A percentile compares a stretch with the other conserved stretches of the same genome.
Evolutionary conservation across 2,113 vertebrate species (phyloP).

Genomic region (Mugil cephalus): DNA sequence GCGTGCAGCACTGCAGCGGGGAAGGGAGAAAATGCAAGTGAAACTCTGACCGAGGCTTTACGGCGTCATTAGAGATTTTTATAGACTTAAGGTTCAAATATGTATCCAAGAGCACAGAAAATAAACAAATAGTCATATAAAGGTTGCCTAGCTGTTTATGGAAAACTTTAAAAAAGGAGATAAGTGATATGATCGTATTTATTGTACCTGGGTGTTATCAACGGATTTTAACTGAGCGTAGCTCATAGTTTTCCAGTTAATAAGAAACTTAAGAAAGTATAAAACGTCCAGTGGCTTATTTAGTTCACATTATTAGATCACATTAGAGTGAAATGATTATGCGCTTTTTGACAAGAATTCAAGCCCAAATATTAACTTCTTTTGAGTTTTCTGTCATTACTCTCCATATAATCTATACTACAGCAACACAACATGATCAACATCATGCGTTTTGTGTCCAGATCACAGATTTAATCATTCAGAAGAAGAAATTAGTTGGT

Average conservation of each 20-base stretch:
- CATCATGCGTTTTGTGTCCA: too few relatives aligned
- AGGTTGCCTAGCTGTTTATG: background rate
- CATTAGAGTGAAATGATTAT: background rate
- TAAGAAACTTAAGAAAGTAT: too few relatives aligned
- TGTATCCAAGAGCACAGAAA: too few relatives aligned
- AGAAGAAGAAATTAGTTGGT: background rate
- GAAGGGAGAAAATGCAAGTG: background rate
- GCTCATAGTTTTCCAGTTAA: too few relatives aligned
- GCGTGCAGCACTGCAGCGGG: slow-evolving; percentile 19
- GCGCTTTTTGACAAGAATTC: background rate
- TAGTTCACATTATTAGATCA: too few relatives aligned
- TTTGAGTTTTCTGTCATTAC: background rate
- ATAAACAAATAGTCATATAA: background rate
- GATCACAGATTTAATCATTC: background rate
- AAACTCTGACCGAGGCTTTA: background rate
- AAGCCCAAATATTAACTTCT: too few relatives aligned
- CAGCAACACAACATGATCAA: too few relatives aligned
- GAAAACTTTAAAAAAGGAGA: background rate
- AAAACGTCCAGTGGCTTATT: too few relatives aligned
- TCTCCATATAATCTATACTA: background rate
- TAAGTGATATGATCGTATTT: too few relatives aligned
- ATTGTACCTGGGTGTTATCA: too few relatives aligned
- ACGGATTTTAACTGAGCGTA: too few relatives aligned
- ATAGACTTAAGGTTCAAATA: background rate
- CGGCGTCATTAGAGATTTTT: background rate